These are phyloP conservation scores for Papilio machaon DNA, from an alignment of 1,140 invertebrate species.

Conservation along the genomic window DNA sequence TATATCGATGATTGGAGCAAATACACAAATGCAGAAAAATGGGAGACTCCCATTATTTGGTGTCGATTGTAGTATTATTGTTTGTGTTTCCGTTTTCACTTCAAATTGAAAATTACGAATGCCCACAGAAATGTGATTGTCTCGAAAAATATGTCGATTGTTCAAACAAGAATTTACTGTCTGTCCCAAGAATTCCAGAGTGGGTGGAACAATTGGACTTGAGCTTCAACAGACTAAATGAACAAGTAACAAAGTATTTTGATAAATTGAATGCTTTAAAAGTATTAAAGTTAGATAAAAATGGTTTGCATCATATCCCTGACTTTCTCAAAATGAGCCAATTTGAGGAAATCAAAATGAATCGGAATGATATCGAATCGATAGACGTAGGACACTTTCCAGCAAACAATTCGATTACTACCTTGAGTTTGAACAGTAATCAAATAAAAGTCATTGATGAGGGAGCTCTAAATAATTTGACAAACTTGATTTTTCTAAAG, in stretches of 20 bases:
- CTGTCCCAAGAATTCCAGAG: constrained; percentile 83
- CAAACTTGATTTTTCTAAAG: constrained; percentile 87
- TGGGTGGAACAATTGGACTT: constrained; percentile 85
- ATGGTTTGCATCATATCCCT: constrained; percentile 75
- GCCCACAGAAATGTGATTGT: constrained; percentile 83
- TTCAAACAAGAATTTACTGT: constrained; percentile 82
- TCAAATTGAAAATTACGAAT: constrained; percentile 77
- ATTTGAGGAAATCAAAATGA: constrained; percentile 80
- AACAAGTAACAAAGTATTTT: constrained; percentile 65
- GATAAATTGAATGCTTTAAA: constrained; percentile 68
- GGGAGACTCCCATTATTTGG: constrained; percentile 71
- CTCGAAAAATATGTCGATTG: constrained; percentile 83
- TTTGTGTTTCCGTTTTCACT: constrained; percentile 63
- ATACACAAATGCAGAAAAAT: constrained; percentile 76
- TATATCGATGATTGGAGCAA: constrained; percentile 66
- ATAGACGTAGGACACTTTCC: constrained; percentile 84
- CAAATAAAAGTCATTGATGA: constrained; percentile 86
- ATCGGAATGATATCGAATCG: constrained; percentile 85
- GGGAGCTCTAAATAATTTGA: constrained; percentile 88
- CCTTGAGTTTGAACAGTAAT: constrained; percentile 88
- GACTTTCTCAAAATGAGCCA: constrained; percentile 74
- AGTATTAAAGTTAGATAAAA: constrained; percentile 82
- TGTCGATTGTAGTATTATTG: constrained; percentile 66
- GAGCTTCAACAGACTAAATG: constrained; percentile 71
- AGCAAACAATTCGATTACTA: constrained; percentile 79